Evolutionary conservation across 2,113 vertebrate genomes (phyloP).

Genomic region (Tenebrosternarchus preto): DNA sequence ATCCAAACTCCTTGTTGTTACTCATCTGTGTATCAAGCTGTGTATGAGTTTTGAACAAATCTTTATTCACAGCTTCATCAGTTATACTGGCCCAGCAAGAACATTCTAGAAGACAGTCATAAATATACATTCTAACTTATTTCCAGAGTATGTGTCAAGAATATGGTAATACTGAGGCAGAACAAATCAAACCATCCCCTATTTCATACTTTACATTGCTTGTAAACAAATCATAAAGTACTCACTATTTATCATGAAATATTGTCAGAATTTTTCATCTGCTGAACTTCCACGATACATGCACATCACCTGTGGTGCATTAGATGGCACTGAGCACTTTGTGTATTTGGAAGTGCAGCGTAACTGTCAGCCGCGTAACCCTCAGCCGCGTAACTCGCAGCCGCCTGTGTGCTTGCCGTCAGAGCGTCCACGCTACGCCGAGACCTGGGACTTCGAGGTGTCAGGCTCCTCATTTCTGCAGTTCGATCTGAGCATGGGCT

Average conservation of each 20-base stretch:
- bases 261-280: too few relatives aligned
- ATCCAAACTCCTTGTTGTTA: slow-evolving; percentile 65
- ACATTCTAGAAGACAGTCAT: slow-evolving; percentile 54
- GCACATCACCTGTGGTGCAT: too few relatives aligned
- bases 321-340: too few relatives aligned
- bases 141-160: slow-evolving; percentile 18
- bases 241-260: neutral
- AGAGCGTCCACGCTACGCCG: slow-evolving; percentile 94
- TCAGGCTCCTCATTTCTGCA: slow-evolving; percentile 92
- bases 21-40: slow-evolving; percentile 61
- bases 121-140: slow-evolving; percentile 50
- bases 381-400: too few relatives aligned
- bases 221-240: slow-evolving; percentile 1
- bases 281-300: too few relatives aligned
- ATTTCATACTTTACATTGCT: neutral
- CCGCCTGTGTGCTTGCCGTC: slow-evolving; percentile 29
- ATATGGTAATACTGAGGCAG: slow-evolving; percentile 6
- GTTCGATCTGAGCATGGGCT: slow-evolving; percentile 96
- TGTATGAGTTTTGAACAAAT: slow-evolving; percentile 63
- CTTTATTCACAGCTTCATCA: slow-evolving; percentile 48
- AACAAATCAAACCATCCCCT: neutral
- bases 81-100: slow-evolving; percentile 55
- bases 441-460: slow-evolving; percentile 97
- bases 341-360: neutral
- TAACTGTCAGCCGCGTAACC: neutral